Evolutionary conservation across 2,113 vertebrate genomes (phyloP).

Genomic region (Hypanus sabinus): DNA sequence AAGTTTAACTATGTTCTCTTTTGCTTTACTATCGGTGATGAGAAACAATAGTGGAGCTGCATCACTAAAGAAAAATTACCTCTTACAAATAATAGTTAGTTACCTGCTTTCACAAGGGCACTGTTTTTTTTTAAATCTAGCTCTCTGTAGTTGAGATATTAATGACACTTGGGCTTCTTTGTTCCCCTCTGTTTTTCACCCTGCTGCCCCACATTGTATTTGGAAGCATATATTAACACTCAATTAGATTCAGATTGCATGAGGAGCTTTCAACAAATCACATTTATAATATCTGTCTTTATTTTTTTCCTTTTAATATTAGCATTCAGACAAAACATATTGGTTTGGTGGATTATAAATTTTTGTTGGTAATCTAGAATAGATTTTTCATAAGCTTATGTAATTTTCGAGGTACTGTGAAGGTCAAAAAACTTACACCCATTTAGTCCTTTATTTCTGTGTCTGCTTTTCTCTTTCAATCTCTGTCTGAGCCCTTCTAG

Average conservation of each 20-base stretch:
- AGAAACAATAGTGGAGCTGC: background rate
- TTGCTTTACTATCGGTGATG: background rate
- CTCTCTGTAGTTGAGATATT: background rate
- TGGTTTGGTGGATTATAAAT: slow-evolving; percentile 63
- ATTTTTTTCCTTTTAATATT: slow-evolving; percentile 62
- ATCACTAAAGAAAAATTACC: background rate
- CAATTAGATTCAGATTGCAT: slow-evolving; percentile 54
- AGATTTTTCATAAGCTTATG: slow-evolving; percentile 71
- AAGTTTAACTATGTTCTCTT: background rate
- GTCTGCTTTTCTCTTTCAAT: slow-evolving; percentile 65
- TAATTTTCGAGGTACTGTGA: slow-evolving; percentile 67
- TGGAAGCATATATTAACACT: slow-evolving; percentile 34
- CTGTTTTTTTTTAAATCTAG: background rate
- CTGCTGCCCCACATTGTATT: slow-evolving; percentile 25
- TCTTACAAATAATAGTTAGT: background rate
- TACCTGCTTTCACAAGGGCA: background rate
- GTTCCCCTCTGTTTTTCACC: slow-evolving; percentile 7
- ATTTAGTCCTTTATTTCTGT: slow-evolving; percentile 65
- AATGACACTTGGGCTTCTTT: background rate
- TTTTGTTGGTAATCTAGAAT: slow-evolving; percentile 54
- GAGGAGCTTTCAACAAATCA: slow-evolving; percentile 65
- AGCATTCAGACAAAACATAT: slow-evolving; percentile 58
- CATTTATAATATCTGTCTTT: slow-evolving; percentile 62
- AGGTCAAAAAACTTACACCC: slow-evolving; percentile 59
- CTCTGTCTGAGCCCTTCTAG: slow-evolving; percentile 63